Evolutionary conservation across 2,113 vertebrate species (phyloP).

Genomic region (Hydrolagus affinis): DNA sequence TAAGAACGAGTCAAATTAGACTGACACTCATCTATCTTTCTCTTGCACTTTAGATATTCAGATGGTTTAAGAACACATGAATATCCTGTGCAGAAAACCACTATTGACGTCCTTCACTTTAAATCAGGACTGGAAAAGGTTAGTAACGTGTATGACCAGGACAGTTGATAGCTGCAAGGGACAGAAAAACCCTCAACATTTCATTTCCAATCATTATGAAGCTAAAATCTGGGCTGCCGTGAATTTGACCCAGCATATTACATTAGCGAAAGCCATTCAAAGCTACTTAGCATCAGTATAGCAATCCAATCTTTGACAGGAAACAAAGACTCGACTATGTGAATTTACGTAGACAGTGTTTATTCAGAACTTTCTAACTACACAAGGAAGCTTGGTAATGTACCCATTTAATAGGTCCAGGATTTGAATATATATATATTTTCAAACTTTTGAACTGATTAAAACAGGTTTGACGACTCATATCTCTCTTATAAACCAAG

Average conservation of each 20-base stretch:
- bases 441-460: no score
- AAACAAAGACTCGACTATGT: neutral
- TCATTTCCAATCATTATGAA: conserved; percentile 14
- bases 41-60: neutral
- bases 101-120: conserved; percentile 30
- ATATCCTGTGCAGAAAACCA: conserved; percentile 16
- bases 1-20: neutral
- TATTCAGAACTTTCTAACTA: neutral
- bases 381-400: neutral
- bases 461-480: no score
- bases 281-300: neutral
- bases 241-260: neutral
- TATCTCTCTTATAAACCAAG: no score
- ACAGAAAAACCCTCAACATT: conserved; percentile 13
- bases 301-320: neutral
- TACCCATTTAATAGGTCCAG: neutral
- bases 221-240: neutral
- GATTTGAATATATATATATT: no score
- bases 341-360: neutral
- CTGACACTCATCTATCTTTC: neutral
- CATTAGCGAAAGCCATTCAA: neutral
- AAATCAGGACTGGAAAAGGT: conserved; percentile 11
- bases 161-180: conserved; percentile 17
- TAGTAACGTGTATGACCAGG: neutral
- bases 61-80: conserved; percentile 11